These are phyloP conservation scores for Semaprochilodus insignis DNA, from an alignment of 2,797 vertebrate genomes.

Conservation along the genomic window DNA sequence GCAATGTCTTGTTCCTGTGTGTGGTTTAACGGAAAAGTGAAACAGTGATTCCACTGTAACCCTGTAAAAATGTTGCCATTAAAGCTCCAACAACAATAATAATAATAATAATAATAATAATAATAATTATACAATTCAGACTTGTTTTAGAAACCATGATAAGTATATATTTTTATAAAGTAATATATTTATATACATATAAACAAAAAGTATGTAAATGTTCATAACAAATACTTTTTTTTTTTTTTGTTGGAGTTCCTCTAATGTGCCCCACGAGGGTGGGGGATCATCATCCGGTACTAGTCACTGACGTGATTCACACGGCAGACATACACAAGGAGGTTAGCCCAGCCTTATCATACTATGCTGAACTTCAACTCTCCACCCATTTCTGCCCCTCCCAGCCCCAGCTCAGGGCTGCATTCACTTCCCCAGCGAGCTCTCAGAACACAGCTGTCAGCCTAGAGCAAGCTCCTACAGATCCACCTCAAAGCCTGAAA, in stretches of 20 bases:
- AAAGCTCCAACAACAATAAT: no score
- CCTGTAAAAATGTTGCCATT: no score
- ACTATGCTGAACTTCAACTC: not conserved
- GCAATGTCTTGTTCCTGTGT: not conserved
- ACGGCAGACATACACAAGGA: conserved; percentile 39
- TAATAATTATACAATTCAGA: no score
- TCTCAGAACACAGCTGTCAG: conserved; percentile 17
- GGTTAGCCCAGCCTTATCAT: no score
- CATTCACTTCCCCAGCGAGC: conserved; percentile 16
- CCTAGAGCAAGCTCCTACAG: not conserved
- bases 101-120: no score
- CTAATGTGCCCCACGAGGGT: not conserved
- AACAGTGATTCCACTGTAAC: not conserved
- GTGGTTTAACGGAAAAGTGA: not conserved
- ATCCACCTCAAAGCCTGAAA: not conserved
- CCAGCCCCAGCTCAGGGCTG: conserved; percentile 17
- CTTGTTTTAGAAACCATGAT: no score
- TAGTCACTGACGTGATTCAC: conserved; percentile 41
- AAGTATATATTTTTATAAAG: no score
- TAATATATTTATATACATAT: no score
- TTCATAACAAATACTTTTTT: no score
- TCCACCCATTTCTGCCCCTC: conserved; percentile 12
- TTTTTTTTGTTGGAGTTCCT: not conserved
- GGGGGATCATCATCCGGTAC: not conserved
- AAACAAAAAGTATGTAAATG: no score